phyloP scores from a whole-genome alignment of 2,888 invertebrate genomes.

The Acrocyrtus sp. region DNA sequence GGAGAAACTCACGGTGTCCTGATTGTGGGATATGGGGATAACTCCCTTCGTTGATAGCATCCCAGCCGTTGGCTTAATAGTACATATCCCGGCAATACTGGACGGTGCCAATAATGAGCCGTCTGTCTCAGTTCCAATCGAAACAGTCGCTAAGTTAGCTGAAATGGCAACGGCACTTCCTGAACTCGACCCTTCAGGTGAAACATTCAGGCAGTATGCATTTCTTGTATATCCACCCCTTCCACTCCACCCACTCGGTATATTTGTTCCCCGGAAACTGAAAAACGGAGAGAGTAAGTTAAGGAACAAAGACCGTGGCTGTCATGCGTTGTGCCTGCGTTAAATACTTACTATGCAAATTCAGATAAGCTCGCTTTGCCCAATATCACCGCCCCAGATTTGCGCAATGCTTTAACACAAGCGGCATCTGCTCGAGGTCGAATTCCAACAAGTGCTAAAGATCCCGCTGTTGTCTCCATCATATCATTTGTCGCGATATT shows the following conservation, averaged over 20 bases:
- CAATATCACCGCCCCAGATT: conserved; percentile 49
- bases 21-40: conserved; percentile 45
- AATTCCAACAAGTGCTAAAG: conserved; percentile 39
- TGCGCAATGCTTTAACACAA: conserved; percentile 32
- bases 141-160: conserved; percentile 45
- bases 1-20: conserved; percentile 54
- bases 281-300: no score
- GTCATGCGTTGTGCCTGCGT: neutral
- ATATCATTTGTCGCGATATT: conserved; percentile 40
- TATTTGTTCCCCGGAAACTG: conserved; percentile 42
- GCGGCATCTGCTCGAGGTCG: conserved; percentile 35
- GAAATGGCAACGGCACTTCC: conserved; percentile 39
- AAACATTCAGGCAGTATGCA: conserved; percentile 31
- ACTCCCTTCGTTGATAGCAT: conserved; percentile 38
- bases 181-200: conserved; percentile 43
- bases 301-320: neutral
- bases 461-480: conserved; percentile 52
- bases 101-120: conserved; percentile 45
- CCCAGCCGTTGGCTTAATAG: conserved; percentile 40
- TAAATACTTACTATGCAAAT: conserved; percentile 48
- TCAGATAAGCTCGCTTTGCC: conserved; percentile 54
- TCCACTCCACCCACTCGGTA: conserved; percentile 54
- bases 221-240: conserved; percentile 40
- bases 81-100: conserved; percentile 23
- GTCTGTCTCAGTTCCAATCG: conserved; percentile 52